Percentiles rank a stretch among this genome's conserved stretches.
Evolutionary conservation across 2,888 invertebrate species (phyloP).

Genomic region (Sesia bembeciformis): DNA sequence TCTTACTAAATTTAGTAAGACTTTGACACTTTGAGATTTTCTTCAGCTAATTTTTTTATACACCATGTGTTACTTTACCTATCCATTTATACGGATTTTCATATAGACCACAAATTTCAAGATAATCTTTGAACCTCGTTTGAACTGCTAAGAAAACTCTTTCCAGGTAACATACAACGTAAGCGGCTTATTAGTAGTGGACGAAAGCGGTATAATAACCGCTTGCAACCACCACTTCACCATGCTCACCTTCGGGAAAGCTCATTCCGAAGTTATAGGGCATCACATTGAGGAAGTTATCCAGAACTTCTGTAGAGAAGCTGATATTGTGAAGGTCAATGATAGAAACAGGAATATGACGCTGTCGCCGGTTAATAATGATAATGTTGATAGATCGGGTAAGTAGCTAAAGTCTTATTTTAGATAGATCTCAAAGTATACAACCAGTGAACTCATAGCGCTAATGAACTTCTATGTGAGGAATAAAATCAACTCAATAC

Average conservation of each 20-base stretch:
- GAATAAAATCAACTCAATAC: no score
- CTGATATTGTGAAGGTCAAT: conserved; percentile 58
- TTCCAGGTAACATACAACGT: conserved; percentile 75
- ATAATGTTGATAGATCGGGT: conserved; percentile 40
- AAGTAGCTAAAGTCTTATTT: neutral
- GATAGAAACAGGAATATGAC: conserved; percentile 67
- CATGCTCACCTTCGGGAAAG: conserved; percentile 77
- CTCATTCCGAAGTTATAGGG: conserved; percentile 74
- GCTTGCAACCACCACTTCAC: conserved; percentile 80
- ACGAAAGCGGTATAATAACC: conserved; percentile 76
- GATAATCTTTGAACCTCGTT: no score
- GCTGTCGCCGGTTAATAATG: conserved; percentile 70
- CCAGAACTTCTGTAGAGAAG: conserved; percentile 76
- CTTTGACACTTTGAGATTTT: no score
- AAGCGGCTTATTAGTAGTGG: conserved; percentile 78
- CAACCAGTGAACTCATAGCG: no score
- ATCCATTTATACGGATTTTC: no score
- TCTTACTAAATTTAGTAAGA: no score
- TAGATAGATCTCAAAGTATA: no score
- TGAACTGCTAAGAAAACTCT: no score
- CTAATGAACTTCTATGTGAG: no score
- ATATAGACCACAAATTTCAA: no score
- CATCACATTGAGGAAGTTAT: conserved; percentile 72
- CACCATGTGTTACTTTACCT: no score
- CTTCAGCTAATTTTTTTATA: no score